Percentiles rank a stretch among this genome's conserved stretches.
These are phyloP conservation scores for Drosophila gunungcola DNA, from an alignment of 1,140 invertebrate species.

Conservation along the genomic window DNA sequence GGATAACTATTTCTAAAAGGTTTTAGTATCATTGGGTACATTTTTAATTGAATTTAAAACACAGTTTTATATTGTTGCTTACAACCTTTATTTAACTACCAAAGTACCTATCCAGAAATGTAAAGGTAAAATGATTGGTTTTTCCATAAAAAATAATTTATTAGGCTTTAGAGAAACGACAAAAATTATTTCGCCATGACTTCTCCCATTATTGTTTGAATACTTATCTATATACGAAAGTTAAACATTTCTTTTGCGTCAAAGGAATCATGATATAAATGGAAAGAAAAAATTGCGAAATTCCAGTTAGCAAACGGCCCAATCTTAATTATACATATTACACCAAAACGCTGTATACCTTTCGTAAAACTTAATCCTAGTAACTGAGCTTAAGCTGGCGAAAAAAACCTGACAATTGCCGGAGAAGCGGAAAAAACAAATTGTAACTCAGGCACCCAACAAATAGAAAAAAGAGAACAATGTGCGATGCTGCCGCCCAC, in stretches of 20 bases:
- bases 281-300: not conserved
- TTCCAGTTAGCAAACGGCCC: not conserved
- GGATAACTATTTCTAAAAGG: too few species aligned
- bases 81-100: too few species aligned
- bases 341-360: not conserved
- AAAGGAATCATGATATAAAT: not conserved
- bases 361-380: not conserved
- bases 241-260: not conserved
- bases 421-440: constrained; percentile 53
- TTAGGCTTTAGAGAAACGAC: not conserved
- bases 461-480: not conserved
- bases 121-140: too few species aligned
- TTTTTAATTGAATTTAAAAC: too few species aligned
- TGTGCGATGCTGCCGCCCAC: not conserved
- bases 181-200: not conserved
- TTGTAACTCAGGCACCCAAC: constrained; percentile 35
- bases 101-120: not conserved
- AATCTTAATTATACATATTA: not conserved
- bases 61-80: too few species aligned
- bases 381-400: constrained; percentile 9
- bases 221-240: not conserved
- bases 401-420: not conserved
- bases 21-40: too few species aligned
- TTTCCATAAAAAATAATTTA: not conserved
- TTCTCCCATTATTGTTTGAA: not conserved